Evolutionary conservation across 2,113 vertebrate genomes (phyloP).

Genomic region (Microtus oregoni): DNA sequence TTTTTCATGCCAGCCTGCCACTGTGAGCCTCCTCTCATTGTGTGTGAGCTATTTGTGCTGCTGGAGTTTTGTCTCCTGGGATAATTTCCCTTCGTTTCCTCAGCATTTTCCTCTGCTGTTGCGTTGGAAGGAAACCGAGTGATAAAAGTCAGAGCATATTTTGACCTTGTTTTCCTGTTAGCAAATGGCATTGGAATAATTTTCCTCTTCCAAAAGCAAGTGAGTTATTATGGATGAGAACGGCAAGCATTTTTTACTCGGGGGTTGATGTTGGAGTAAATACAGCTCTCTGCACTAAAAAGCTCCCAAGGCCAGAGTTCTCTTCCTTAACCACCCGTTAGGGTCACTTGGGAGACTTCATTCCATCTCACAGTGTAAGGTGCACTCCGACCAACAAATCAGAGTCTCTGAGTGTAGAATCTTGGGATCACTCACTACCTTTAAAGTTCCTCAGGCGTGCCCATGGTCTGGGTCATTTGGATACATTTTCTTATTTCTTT

Average conservation of each 20-base stretch:
- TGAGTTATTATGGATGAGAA: neutral
- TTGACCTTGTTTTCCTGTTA: conserved; percentile 55
- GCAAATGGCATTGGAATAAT: conserved; percentile 35
- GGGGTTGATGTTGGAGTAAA: neutral
- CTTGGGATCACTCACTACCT: neutral
- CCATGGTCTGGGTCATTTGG: conserved; percentile 32
- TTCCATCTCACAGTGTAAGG: rapidly evolving
- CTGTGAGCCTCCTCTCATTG: neutral
- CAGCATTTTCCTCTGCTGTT: conserved; percentile 53
- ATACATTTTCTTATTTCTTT: neutral
- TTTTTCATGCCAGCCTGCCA: conserved; percentile 11
- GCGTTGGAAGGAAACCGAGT: conserved; percentile 32
- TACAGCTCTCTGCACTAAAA: neutral
- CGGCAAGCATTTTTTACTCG: conserved; percentile 1
- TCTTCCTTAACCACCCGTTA: neutral
- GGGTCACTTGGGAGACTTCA: neutral
- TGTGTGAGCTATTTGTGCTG: conserved; percentile 59
- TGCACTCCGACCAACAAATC: neutral
- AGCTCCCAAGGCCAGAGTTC: neutral
- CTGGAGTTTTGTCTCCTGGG: conserved; percentile 60
- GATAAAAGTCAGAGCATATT: conserved; percentile 49
- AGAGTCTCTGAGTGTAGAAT: neutral
- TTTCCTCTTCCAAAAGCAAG: conserved; percentile 33
- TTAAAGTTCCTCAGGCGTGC: neutral
- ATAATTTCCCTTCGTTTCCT: conserved; percentile 55